Evolutionary conservation across 2,797 vertebrate genomes (phyloP), one percentile per base, ranked within the genome.

Genomic region (Sparidentex hasta): DNA sequence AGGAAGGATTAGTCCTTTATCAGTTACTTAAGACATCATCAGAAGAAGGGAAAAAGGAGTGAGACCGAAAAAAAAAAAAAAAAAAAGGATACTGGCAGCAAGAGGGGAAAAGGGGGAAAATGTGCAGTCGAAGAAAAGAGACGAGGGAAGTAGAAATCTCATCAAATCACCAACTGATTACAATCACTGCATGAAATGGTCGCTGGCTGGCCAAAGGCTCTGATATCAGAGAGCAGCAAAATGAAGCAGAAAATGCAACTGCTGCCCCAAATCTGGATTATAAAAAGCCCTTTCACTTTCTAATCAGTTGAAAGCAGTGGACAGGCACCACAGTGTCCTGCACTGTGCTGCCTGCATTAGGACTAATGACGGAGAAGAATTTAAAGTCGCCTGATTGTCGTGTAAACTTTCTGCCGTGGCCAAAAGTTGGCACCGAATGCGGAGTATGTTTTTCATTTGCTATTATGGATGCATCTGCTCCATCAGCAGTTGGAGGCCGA

Each of bases 261-360:
- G 80, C 88, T 88, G 70, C 54, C 76, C 76, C 83, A 90, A 90
- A 93, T 92, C 86, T 79, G 92, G 93, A 94, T 94, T 93, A 94
- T 90, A 80, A 88, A 93, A 94, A 91, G 63, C 87, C 65, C 73
- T 85, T 86, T 81, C 57, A 78, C 61, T 81, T 85, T 92, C 78
- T 90, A 92, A 95, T 94, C 90, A 93, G 86, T 41, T 84, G 85
- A 93, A 82, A 94, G 90, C 83, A 82, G 75, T 25, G 74, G 80
- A 84, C 87, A 74, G 83, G 65, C 84, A 69, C 69, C 41, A 20
- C 66, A 23, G 76, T 48, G 70, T 80, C 79, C 73, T 66, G 72
- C 61, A 44, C 70, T 54, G 61, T 0, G 4, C 71, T 63, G 38
- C 12, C 61, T 66, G 67, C 78, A 84, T 82, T 55, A 80, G 54